phyloP scores from a whole-genome alignment of 2,888 invertebrate species.

The Lasioglossum pauxillum region DNA sequence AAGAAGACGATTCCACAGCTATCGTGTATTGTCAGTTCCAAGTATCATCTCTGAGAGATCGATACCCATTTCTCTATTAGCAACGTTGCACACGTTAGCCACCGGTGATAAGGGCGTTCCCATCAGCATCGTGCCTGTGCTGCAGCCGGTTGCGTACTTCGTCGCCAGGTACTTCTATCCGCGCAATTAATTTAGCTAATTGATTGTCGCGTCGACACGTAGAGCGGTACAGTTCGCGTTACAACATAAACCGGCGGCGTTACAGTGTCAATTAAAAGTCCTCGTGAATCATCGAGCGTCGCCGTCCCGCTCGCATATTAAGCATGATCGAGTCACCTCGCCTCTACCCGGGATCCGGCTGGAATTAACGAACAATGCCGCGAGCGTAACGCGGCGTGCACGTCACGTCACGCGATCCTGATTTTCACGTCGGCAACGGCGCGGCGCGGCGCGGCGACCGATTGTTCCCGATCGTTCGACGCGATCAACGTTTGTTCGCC shows the following conservation, averaged over 20 bases:
- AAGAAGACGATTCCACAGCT: not conserved
- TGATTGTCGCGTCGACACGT: slow-evolving; percentile 46
- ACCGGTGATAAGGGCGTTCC: not conserved
- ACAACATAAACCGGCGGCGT: slow-evolving; percentile 30
- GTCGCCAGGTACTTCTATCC: slow-evolving; percentile 41
- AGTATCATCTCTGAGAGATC: not conserved
- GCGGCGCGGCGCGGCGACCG: not conserved
- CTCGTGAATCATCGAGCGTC: slow-evolving; percentile 52
- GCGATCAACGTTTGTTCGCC: not conserved
- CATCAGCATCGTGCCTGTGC: not conserved
- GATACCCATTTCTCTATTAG: not conserved
- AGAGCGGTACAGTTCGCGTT: slow-evolving; percentile 34
- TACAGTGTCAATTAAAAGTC: slow-evolving; percentile 53
- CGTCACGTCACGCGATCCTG: not conserved
- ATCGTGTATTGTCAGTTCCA: not conserved
- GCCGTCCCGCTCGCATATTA: slow-evolving; percentile 22
- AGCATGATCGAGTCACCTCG: slow-evolving; percentile 22
- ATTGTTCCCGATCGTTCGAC: slow-evolving; percentile 16
- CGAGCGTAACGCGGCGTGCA: not conserved
- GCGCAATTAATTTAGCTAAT: slow-evolving; percentile 55
- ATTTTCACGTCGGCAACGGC: not conserved
- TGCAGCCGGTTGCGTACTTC: slow-evolving; percentile 33
- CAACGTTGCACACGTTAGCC: not conserved
- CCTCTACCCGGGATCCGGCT: not conserved
- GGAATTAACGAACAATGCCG: slow-evolving; percentile 16